Evolutionary conservation across 2,797 vertebrate genomes (phyloP), one percentile per base, ranked within the genome.

Genomic region (Brachyalestes nurse): DNA sequence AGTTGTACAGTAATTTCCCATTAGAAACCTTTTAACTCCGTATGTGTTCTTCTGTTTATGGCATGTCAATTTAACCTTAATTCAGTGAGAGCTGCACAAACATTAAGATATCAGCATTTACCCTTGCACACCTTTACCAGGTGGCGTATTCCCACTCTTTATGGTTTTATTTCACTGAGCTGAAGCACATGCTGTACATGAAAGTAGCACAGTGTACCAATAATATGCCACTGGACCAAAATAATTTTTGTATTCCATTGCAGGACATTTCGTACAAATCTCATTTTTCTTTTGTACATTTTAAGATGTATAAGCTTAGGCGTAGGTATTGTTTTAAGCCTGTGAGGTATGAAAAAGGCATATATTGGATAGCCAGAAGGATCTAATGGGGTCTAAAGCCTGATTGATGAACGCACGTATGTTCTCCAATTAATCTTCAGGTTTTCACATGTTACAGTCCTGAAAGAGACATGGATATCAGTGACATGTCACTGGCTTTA

Each of bases 1-100:
- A 53, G 60, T 42, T 69, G 60, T 47, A 70, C 9, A 34, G 69
- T 16, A 47, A 70, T 81, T 75, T 51, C 28, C 69, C 79, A 69
- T 49, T 47, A 60, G 72, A 62, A 74, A 62, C 55, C 72, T 67
- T 75, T 58, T 73, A 80, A 57, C 61, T 57, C 64, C n/a, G 34
- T 45, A 73, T 23, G 62, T 67, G 23, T 74, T 71, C 38, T 77
- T 76, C 74, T 72, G 58, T 72, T 72, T n/a, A 55, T 57, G 67
- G 23, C 0, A 5, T 47, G 10, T 45, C 61, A 62, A 55, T 76
- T 45, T 53, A 67, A 76, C 57, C 58, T 10, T 61, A 55, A 77
- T 77, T 45, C 34, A 7, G 23, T 64, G 57, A 71, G 34, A 57
- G 66, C 13, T 51, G 49, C 5, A 13, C 67, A 57, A 34, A 38